These are phyloP conservation scores for Tenualosa ilisha DNA, from an alignment of 2,797 vertebrate species.

Conservation along the genomic window DNA sequence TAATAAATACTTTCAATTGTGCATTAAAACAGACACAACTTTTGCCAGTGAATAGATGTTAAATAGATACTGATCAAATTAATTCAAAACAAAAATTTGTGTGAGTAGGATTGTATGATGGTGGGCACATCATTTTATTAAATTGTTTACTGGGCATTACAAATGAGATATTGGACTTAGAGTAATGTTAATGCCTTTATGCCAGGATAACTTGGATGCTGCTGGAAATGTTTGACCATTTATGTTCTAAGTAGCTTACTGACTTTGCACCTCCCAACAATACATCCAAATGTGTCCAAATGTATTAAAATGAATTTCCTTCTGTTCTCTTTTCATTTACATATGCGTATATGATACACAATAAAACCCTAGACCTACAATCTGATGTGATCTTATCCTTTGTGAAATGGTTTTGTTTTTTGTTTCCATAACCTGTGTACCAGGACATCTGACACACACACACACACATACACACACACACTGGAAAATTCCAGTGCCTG, in stretches of 20 bases:
- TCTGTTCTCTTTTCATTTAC: background rate
- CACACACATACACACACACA: slow-evolving; percentile 13
- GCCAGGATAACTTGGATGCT: background rate
- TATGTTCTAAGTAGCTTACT: background rate
- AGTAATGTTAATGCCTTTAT: too few relatives aligned
- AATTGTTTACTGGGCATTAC: too few relatives aligned
- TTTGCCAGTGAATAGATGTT: background rate
- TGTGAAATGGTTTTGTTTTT: background rate
- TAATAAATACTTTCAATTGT: background rate
- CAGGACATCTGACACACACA: background rate
- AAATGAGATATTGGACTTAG: too few relatives aligned
- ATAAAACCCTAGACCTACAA: background rate
- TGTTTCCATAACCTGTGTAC: background rate
- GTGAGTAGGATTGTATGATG: too few relatives aligned
- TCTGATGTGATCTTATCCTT: background rate
- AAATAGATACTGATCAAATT: too few relatives aligned
- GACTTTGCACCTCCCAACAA: too few relatives aligned
- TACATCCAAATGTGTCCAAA: background rate
- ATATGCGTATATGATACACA: too few relatives aligned
- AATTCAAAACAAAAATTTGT: too few relatives aligned
- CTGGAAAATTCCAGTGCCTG: background rate
- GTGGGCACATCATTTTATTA: too few relatives aligned
- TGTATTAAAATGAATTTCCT: background rate
- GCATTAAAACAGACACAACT: background rate
- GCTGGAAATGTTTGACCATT: background rate